These are phyloP conservation scores for Ploceus nigricollis DNA, from an alignment of 2,113 vertebrate species.

Conservation along the genomic window DNA sequence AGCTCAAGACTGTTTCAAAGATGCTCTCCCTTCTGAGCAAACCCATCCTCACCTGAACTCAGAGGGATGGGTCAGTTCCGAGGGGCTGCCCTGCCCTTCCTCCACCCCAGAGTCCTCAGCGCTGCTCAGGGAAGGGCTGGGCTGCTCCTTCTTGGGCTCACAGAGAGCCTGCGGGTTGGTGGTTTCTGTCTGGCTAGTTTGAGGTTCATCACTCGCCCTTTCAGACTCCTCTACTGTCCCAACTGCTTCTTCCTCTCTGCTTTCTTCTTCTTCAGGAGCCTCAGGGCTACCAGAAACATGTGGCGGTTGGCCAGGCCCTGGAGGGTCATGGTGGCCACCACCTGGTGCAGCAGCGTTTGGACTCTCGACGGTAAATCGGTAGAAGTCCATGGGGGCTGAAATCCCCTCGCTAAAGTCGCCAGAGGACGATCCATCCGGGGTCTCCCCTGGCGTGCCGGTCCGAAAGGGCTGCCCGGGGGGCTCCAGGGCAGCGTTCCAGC, in stretches of 20 bases:
- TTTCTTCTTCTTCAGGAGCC: constrained; percentile 75
- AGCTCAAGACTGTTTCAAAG: neutral
- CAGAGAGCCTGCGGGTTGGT: neutral
- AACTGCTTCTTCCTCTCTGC: constrained; percentile 67
- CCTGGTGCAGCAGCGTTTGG: constrained; percentile 84
- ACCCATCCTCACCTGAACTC: constrained; percentile 87
- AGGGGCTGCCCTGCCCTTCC: constrained; percentile 79
- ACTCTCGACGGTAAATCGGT: constrained; percentile 92
- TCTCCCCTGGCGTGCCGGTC: constrained; percentile 77
- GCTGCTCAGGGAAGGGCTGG: constrained; percentile 70
- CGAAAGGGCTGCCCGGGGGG: constrained; percentile 87
- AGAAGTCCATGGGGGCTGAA: constrained; percentile 83
- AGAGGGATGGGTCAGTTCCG: constrained; percentile 81
- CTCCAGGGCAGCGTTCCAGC: constrained; percentile 60
- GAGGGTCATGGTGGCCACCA: constrained; percentile 92
- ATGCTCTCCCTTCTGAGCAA: neutral
- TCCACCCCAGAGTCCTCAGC: constrained; percentile 76
- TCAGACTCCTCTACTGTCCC: constrained; percentile 4
- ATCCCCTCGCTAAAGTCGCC: constrained; percentile 73
- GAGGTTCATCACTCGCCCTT: neutral
- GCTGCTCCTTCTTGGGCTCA: constrained; percentile 57
- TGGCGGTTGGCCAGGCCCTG: constrained; percentile 88
- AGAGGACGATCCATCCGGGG: constrained; percentile 77
- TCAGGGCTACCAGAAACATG: constrained; percentile 88
- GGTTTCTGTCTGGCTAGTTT: neutral